These are phyloP conservation scores for Andrena minutula DNA, from an alignment of 2,888 invertebrate species.

Conservation along the genomic window DNA sequence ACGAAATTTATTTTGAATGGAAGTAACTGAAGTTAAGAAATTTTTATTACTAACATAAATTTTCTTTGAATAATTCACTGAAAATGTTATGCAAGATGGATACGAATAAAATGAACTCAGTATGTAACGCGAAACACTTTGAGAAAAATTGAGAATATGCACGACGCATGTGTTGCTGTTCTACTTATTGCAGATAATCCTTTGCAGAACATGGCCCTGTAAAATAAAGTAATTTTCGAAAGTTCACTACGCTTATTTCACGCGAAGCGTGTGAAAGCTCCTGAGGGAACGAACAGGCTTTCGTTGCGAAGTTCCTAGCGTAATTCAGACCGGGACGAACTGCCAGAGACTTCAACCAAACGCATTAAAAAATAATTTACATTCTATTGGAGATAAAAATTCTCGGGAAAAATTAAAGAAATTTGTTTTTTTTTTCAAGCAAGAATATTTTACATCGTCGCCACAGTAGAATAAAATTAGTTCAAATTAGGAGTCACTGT, in stretches of 20 bases:
- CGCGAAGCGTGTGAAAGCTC: conserved; percentile 14
- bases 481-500: too few species aligned
- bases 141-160: neutral
- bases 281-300: conserved; percentile 21
- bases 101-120: neutral
- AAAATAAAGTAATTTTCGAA: conserved; percentile 9
- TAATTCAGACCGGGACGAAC: conserved; percentile 22
- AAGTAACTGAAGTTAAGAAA: neutral
- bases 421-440: neutral
- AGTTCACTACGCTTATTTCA: conserved; percentile 13
- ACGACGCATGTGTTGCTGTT: conserved; percentile 5
- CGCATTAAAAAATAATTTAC: conserved; percentile 5
- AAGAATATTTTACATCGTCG: neutral
- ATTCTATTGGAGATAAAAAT: neutral
- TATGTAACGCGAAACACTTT: neutral
- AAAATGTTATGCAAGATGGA: neutral
- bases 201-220: conserved; percentile 4
- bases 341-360: conserved; percentile 12
- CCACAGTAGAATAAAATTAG: too few species aligned
- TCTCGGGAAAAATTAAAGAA: neutral
- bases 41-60: neutral
- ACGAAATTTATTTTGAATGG: neutral
- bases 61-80: neutral
- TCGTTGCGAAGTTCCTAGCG: conserved; percentile 19
- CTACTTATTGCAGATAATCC: conserved; percentile 22